Conservation (phyloP, 92 coral and sea anemone genomes). For the Scolanthus callimorphus region DNA sequence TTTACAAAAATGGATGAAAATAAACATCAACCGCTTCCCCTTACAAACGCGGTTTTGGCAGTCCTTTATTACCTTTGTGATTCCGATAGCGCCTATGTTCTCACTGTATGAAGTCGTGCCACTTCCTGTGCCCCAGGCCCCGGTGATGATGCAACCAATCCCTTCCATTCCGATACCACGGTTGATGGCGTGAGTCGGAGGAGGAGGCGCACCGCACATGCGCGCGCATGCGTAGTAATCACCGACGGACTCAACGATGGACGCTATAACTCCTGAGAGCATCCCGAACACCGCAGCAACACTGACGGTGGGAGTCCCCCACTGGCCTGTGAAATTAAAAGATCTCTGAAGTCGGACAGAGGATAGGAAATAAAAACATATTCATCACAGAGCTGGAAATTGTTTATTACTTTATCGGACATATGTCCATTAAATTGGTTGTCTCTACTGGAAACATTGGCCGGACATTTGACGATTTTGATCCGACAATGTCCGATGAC, state of each 20-base stretch:
- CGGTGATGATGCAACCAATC: slow-evolving; percentile 51
- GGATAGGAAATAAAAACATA: not conserved
- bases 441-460: too few species aligned
- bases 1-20: too few species aligned
- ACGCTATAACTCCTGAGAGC: slow-evolving; percentile 65
- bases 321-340: too few species aligned
- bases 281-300: slow-evolving; percentile 65
- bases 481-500: too few species aligned
- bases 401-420: too few species aligned
- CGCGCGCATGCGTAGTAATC: slow-evolving; percentile 86
- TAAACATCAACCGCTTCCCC: too few species aligned
- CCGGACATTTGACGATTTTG: too few species aligned
- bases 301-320: slow-evolving; percentile 73
- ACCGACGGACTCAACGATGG: slow-evolving; percentile 68
- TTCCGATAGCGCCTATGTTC: slow-evolving; percentile 68
- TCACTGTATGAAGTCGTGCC: slow-evolving; percentile 75
- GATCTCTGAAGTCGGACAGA: not conserved
- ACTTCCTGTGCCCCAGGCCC: slow-evolving; percentile 72
- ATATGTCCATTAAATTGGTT: too few species aligned
- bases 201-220: slow-evolving; percentile 74
- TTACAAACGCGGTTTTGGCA: too few species aligned
- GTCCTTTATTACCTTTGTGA: too few species aligned
- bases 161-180: slow-evolving; percentile 72
- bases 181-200: slow-evolving; percentile 71
- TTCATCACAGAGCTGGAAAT: too few species aligned